Evolutionary conservation across 2,113 vertebrate genomes (phyloP).

Genomic region (Tricholaema leucomelas): DNA sequence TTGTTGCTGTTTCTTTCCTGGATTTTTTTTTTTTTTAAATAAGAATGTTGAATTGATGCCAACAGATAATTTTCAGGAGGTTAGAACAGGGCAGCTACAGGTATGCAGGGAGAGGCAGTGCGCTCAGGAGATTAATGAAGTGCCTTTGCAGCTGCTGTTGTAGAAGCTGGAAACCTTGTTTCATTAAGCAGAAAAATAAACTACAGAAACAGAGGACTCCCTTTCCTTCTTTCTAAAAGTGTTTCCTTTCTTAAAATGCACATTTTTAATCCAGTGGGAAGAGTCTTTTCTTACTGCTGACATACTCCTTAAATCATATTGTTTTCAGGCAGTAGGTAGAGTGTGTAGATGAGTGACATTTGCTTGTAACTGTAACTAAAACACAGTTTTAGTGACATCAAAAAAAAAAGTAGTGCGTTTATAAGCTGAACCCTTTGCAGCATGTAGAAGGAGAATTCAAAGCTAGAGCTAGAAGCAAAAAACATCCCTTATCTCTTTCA

Average conservation of each 20-base stretch:
- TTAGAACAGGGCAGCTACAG: constrained; percentile 50
- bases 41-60: background rate
- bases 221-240: constrained; percentile 62
- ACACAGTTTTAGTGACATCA: constrained; percentile 66
- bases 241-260: constrained; percentile 70
- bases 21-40: background rate
- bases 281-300: constrained; percentile 70
- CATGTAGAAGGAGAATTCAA: constrained; percentile 9
- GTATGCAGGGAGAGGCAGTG: constrained; percentile 57
- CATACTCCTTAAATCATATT: constrained; percentile 67
- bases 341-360: constrained; percentile 68
- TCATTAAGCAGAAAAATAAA: constrained; percentile 73
- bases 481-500: background rate
- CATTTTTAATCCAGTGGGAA: constrained; percentile 70
- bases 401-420: constrained; percentile 42
- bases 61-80: constrained; percentile 45
- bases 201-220: constrained; percentile 68
- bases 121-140: constrained; percentile 53
- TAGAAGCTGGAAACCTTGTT: constrained; percentile 63
- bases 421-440: constrained; percentile 40
- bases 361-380: constrained; percentile 65
- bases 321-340: constrained; percentile 68
- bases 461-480: background rate
- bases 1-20: background rate
- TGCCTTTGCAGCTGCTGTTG: constrained; percentile 56